Percentiles rank a stretch among this genome's conserved stretches.
Conservation (phyloP, 2,113 vertebrate genomes). For the Cephalophus harveyi region DNA sequence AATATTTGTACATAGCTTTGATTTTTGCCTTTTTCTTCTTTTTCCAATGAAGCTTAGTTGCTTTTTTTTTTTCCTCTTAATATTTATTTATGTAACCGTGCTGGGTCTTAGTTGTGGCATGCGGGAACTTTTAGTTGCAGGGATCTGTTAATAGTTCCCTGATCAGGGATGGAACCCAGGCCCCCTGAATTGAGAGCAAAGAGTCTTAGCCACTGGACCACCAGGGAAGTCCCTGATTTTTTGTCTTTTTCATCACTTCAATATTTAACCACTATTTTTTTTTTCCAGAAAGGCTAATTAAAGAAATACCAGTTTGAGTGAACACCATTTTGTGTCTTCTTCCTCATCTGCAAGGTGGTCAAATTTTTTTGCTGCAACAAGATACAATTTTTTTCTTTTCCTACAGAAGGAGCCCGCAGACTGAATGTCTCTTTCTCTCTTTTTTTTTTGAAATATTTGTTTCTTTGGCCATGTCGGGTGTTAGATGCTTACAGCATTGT, state of each 20-base stretch:
- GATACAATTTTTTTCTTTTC: neutral
- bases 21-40: too few species aligned
- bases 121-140: neutral
- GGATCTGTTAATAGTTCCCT: neutral
- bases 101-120: neutral
- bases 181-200: neutral
- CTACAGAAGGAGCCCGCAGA: conserved; percentile 33
- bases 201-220: neutral
- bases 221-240: neutral
- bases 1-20: too few species aligned
- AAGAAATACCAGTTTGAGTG: neutral
- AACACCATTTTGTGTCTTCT: conserved; percentile 41
- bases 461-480: neutral
- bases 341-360: neutral
- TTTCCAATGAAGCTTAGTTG: too few species aligned
- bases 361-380: neutral
- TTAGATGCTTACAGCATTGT: neutral
- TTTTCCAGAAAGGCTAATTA: neutral
- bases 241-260: neutral
- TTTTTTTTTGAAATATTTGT: neutral
- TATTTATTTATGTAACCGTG: neutral
- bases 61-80: too few species aligned
- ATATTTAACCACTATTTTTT: neutral
- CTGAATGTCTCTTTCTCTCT: neutral
- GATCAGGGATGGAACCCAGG: neutral